A percentile compares a stretch with the other conserved stretches of the same genome.
These are phyloP conservation scores for Parnassius glacialis DNA, from an alignment of 2,888 invertebrate species.

Conservation along the genomic window DNA sequence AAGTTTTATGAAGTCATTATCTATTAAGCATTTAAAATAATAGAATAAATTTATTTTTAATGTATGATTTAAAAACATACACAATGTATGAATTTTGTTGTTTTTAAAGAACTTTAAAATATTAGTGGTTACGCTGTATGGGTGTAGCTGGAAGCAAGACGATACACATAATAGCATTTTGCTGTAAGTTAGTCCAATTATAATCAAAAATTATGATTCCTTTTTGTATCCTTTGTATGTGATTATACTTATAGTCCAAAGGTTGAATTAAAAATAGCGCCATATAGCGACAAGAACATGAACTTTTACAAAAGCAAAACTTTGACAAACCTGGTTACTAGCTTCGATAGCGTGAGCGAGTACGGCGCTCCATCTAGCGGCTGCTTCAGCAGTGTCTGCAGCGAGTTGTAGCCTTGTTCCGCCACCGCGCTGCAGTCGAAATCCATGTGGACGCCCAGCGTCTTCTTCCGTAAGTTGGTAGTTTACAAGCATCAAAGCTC, in stretches of 20 bases:
- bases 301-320: not conserved
- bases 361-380: slow-evolving; percentile 88
- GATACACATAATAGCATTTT: too few species aligned
- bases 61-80: too few species aligned
- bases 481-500: slow-evolving; percentile 92
- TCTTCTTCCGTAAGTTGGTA: slow-evolving; percentile 87
- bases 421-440: slow-evolving; percentile 86
- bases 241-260: too few species aligned
- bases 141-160: too few species aligned
- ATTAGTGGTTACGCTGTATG: too few species aligned
- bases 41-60: too few species aligned
- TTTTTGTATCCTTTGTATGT: too few species aligned
- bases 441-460: slow-evolving; percentile 84
- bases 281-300: slow-evolving; percentile 17
- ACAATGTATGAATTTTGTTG: too few species aligned
- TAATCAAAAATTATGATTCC: not conserved
- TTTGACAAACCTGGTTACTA: slow-evolving; percentile 81
- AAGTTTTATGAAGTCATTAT: too few species aligned
- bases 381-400: slow-evolving; percentile 87
- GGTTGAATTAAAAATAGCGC: slow-evolving; percentile 2
- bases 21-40: too few species aligned
- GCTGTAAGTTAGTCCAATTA: not conserved
- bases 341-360: slow-evolving; percentile 89
- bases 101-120: too few species aligned
- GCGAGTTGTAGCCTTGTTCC: slow-evolving; percentile 89